Evolutionary conservation across 2,797 vertebrate species (phyloP).

Genomic region (Jordanella pulchra): DNA sequence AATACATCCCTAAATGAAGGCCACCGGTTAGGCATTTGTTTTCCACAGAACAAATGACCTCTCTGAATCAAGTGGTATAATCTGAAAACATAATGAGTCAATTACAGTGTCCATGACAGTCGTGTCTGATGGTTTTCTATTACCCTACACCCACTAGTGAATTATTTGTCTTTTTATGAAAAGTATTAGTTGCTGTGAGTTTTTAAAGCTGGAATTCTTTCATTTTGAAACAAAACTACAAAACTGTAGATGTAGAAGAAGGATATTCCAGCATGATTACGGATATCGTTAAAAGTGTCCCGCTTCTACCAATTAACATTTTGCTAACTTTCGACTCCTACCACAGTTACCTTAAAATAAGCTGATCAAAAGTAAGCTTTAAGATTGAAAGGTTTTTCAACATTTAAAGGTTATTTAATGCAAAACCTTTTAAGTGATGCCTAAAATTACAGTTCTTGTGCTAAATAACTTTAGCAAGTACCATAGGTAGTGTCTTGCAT

Average conservation of each 20-base stretch:
- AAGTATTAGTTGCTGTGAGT: background rate
- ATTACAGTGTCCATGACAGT: background rate
- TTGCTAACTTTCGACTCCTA: background rate
- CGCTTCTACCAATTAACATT: background rate
- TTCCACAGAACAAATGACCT: too few relatives aligned
- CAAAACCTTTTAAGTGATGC: background rate
- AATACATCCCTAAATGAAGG: too few relatives aligned
- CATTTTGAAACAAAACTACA: too few relatives aligned
- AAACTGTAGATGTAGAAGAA: too few relatives aligned
- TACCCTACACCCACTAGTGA: background rate
- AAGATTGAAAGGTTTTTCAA: too few relatives aligned
- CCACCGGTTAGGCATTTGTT: too few relatives aligned
- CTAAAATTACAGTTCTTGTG: background rate
- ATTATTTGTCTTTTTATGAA: background rate
- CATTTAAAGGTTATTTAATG: background rate
- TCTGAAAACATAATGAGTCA: background rate
- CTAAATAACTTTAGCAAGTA: background rate
- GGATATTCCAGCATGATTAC: background rate
- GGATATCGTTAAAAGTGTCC: background rate
- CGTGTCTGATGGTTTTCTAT: background rate
- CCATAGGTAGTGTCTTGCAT: background rate
- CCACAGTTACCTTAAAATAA: background rate
- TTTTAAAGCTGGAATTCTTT: background rate
- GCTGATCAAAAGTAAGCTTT: background rate
- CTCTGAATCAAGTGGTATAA: background rate